Base-by-base conservation (phyloP, 92 coral and sea anemone species). In the Bergia puertoricense region DNA sequence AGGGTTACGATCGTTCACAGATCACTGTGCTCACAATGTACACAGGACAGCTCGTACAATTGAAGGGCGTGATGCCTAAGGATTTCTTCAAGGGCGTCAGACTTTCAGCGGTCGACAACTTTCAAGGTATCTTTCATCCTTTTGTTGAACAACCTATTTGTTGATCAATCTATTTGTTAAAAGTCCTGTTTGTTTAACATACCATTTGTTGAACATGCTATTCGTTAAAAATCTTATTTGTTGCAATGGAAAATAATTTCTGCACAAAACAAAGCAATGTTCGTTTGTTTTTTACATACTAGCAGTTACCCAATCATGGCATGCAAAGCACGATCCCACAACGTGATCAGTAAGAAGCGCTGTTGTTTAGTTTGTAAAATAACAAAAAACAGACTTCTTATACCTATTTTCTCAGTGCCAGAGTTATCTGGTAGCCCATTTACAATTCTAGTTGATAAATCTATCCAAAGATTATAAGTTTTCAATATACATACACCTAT, bases 51-150 rank as follows among this genome's bases (percentile, higher is more conserved):
- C 92, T 97, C n/a, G 44, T 95, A 65, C 95, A 93, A 74, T 90
- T 97, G 45, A 97, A 95, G 72, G 89, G 88, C 5, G 91, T 92
- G 73, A 96, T 97, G 95, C 96, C 98, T 3, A 89, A 86, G 62
- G 92, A 89, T 8, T 90, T 95, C 88, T 96, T 93, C 92, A 82
- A 68, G 14, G 99, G 98, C 6, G 95, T 97, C 36, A 94, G 99
- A 81, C 91, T 95, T 44, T 95, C 96, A 76, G 98, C 98, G 22
- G 99, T 97, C 45, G 99, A 97, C 90, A 97, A 97, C 90, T 97
- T 96, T 91, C 99, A 96, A 54, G 99, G 77, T 76, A 86, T 42
- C 16, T 82, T 18, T n/a, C 6, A 11, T 43, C 6, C 65, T 42
- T 79, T 18, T 16, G 15, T 51, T 54, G 59, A 54, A 54, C 15